These are phyloP conservation scores for Pachypeltis micranthus DNA, from an alignment of 1,140 invertebrate species.

Conservation along the genomic window DNA sequence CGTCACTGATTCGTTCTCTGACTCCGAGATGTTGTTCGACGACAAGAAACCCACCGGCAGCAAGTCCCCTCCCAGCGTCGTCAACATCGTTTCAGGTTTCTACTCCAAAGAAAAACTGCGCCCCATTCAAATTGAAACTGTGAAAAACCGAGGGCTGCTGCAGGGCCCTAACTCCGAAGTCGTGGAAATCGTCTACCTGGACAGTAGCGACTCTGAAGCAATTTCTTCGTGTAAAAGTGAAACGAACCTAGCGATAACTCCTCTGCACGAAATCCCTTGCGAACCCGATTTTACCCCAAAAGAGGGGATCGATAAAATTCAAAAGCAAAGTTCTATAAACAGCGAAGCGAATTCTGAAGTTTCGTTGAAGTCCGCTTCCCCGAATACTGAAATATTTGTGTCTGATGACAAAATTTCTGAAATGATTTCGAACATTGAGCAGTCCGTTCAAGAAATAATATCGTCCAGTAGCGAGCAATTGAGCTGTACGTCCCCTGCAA, in stretches of 20 bases:
- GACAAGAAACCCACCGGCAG: not conserved
- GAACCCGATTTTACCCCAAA: no score
- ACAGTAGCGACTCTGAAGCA: constrained; percentile 21
- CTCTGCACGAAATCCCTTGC: not conserved
- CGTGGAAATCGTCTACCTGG: constrained; percentile 20
- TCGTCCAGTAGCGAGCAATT: not conserved
- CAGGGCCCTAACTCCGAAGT: constrained; percentile 9
- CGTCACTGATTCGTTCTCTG: constrained; percentile 18
- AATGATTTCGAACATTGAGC: constrained; percentile 8
- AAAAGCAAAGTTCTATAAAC: no score
- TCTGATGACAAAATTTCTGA: no score
- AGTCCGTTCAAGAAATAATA: constrained; percentile 6
- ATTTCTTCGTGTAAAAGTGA: constrained; percentile 5
- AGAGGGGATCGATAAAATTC: no score
- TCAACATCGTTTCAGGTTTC: constrained; percentile 11
- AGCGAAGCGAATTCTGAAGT: no score
- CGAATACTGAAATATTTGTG: no score
- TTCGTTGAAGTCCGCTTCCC: no score
- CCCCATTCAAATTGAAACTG: not conserved
- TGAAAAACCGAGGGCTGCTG: not conserved
- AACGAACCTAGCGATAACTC: not conserved
- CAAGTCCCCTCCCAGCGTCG: not conserved
- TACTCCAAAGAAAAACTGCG: not conserved
- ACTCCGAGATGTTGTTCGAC: constrained; percentile 12
- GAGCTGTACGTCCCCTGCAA: not conserved